phyloP scores from a whole-genome alignment of 2,888 invertebrate species.

The Myopa tessellatipennis region DNA sequence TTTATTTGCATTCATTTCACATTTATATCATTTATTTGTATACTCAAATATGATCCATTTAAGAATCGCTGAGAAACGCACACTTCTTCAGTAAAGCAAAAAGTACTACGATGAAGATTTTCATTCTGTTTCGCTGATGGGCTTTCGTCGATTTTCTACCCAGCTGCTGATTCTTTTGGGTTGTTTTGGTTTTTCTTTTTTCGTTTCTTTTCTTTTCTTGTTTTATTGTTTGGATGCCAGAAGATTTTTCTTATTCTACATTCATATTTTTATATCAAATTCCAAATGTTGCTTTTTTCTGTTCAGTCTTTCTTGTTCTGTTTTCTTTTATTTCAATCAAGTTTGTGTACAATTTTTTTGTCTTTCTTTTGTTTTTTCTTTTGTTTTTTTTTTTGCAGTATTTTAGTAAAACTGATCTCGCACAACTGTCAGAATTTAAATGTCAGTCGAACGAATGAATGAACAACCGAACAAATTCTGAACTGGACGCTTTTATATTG shows the following conservation, averaged over 20 bases:
- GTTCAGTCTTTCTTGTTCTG: slow-evolving; percentile 2
- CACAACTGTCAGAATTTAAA: slow-evolving; percentile 58
- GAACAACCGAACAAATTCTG: slow-evolving; percentile 10
- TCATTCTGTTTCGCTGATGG: slow-evolving; percentile 39
- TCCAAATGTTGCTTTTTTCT: not conserved
- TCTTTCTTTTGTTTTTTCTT: not conserved
- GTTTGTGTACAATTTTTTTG: slow-evolving; percentile 1
- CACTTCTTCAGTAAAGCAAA: not conserved
- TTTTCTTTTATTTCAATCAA: slow-evolving; percentile 13
- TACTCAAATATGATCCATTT: not conserved
- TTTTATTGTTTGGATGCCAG: slow-evolving; percentile 7
- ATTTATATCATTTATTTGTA: too few relatives aligned
- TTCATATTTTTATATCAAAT: slow-evolving; percentile 36
- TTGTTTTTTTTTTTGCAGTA: slow-evolving; percentile 49
- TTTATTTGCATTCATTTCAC: too few relatives aligned
- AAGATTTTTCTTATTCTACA: slow-evolving; percentile 10
- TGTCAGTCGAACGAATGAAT: slow-evolving; percentile 39
- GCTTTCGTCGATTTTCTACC: slow-evolving; percentile 27
- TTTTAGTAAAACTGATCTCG: slow-evolving; percentile 63
- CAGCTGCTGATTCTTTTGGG: slow-evolving; percentile 27
- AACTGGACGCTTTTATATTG: slow-evolving; percentile 34
- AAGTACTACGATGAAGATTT: not conserved
- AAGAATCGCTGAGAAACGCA: slow-evolving; percentile 16
- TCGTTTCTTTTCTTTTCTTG: slow-evolving; percentile 31
- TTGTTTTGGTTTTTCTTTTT: slow-evolving; percentile 37